phyloP scores from a whole-genome alignment of 2,797 vertebrate genomes.

The Corythornis leucogaster region DNA sequence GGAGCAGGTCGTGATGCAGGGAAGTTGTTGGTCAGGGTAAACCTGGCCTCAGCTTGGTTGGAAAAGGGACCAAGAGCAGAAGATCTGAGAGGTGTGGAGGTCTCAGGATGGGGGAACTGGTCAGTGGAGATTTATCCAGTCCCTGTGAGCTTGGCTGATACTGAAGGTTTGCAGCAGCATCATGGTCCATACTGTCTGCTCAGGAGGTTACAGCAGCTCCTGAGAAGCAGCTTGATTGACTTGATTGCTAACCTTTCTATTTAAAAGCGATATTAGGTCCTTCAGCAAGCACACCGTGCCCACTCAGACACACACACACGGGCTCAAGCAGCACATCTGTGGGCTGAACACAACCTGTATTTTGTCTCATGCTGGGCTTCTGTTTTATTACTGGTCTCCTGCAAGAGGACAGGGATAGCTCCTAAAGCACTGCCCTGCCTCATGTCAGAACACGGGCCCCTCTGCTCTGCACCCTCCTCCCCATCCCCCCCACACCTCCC shows the following conservation, averaged over 20 bases:
- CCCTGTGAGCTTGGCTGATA: rapidly evolving
- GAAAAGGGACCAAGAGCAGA: neutral
- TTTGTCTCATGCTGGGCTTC: neutral
- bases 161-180: neutral
- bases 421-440: rapidly evolving
- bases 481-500: neutral
- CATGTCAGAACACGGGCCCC: rapidly evolving
- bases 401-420: neutral
- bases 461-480: neutral
- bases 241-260: neutral
- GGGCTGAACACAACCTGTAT: neutral
- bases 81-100: neutral
- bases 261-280: neutral
- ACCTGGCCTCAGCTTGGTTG: neutral
- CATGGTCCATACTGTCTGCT: neutral
- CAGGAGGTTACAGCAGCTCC: neutral
- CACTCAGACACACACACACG: rapidly evolving
- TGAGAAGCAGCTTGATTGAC: neutral
- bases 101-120: neutral
- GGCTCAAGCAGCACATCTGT: neutral
- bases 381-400: neutral
- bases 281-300: neutral
- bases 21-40: rapidly evolving
- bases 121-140: neutral
- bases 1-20: neutral